These are phyloP conservation scores for Ptiloglossa arizonensis DNA, from an alignment of 1,140 invertebrate species.

Conservation along the genomic window DNA sequence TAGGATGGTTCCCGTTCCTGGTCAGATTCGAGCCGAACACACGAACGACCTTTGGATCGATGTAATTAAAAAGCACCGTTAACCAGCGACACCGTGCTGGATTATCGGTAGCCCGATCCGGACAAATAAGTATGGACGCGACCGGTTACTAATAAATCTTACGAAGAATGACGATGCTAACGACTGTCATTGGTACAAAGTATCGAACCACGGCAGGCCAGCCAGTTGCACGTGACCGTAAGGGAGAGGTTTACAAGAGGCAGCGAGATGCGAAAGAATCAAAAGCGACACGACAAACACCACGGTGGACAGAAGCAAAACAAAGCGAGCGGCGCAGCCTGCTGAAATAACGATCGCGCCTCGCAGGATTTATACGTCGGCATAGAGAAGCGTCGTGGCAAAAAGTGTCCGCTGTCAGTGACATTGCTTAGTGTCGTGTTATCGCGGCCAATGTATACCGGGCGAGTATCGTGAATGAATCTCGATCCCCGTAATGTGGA, in stretches of 20 bases:
- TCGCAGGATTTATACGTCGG: constrained; percentile 53
- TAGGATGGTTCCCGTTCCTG: too few species aligned
- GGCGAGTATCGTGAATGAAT: constrained; percentile 26
- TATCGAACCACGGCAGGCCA: constrained; percentile 17
- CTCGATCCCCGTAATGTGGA: constrained; percentile 17
- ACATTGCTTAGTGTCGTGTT: constrained; percentile 41
- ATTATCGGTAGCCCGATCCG: constrained; percentile 32
- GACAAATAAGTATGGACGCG: constrained; percentile 27
- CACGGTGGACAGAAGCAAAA: constrained; percentile 54
- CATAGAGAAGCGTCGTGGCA: constrained; percentile 27
- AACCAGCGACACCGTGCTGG: constrained; percentile 17
- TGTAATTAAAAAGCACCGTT: constrained; percentile 45
- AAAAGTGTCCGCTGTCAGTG: constrained; percentile 34
- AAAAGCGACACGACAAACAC: constrained; percentile 53
- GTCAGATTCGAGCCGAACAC: background rate
- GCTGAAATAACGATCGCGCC: constrained; percentile 61
- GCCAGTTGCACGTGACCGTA: constrained; percentile 37
- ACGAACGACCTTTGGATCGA: constrained; percentile 1
- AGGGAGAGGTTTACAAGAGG: constrained; percentile 44
- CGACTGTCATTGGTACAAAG: constrained; percentile 58
- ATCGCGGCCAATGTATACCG: constrained; percentile 3
- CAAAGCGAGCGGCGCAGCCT: constrained; percentile 46
- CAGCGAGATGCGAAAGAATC: constrained; percentile 56
- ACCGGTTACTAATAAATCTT: constrained; percentile 34
- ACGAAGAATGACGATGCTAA: constrained; percentile 17